Conservation (phyloP, 2,797 vertebrate species). For the Xenops minutus region DNA sequence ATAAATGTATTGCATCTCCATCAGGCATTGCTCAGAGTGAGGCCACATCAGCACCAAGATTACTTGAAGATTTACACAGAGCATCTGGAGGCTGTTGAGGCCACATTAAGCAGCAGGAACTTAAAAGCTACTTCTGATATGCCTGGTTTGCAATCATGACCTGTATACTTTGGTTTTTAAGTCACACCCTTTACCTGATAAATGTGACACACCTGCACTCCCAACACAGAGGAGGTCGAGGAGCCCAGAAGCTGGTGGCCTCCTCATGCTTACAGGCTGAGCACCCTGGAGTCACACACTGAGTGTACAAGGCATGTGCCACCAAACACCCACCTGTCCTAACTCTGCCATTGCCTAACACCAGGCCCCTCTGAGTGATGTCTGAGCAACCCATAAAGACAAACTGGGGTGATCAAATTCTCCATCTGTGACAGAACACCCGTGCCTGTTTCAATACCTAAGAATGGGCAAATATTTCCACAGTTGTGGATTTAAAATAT, state of each 20-base stretch:
- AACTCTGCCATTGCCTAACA: neutral
- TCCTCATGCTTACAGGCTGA: neutral
- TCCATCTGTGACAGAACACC: neutral
- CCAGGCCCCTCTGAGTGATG: neutral
- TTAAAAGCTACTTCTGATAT: neutral
- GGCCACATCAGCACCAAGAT: neutral
- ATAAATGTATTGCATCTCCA: neutral
- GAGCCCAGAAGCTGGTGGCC: neutral
- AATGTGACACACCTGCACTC: neutral
- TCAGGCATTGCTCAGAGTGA: neutral
- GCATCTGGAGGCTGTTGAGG: neutral
- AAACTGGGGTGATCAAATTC: neutral
- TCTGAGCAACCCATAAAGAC: neutral
- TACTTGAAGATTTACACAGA: neutral
- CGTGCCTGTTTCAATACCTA: neutral
- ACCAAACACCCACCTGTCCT: neutral
- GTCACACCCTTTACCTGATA: neutral
- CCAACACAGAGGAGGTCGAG: neutral
- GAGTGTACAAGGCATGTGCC: neutral
- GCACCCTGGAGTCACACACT: neutral
- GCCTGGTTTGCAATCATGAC: neutral
- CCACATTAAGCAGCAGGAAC: neutral
- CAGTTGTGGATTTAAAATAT: neutral
- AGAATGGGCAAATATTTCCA: neutral
- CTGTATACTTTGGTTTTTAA: neutral